Evolutionary conservation across 2,797 vertebrate species (phyloP), one percentile per base, ranked within the genome.

Genomic region (Margarornis squamiger): DNA sequence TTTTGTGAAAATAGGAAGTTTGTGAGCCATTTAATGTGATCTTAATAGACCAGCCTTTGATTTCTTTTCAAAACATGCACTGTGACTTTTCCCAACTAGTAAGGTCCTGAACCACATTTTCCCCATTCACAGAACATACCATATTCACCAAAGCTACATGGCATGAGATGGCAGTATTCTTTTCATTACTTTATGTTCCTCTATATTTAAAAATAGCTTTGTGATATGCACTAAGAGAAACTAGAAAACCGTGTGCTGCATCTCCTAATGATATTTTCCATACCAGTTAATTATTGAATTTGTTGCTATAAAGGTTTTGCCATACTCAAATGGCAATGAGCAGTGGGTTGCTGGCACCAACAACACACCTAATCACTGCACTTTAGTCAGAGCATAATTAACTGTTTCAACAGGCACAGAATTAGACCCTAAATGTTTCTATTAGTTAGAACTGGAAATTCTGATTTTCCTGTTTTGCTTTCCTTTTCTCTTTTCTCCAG

Each of bases 11-110:
- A 97, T 93, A 76, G 75, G 58, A 97, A 97, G 73, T 96, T 79
- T 92, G 75, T 96, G 95, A 97, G 86, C 84, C 94, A 92, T 97
- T 96, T 97, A 96, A 97, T 96, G 81, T 45, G 93, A 96, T 88
- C 94, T 96, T 97, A 96, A 94, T 68, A 96, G 81, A 92, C 27
- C 14, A 58, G 70, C 29, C 24, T 43, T 95, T 93, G 90, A 63
- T 94, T 89, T 96, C 86, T 62, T 17, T 78, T 75, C n/a, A 32
- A 14, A 68, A 54, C 78, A 71, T 67, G 62, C 90, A 51, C 68
- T 49, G 55, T 93, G 92, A 94, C 63, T 71, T 86, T 80, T 32
- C 70, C 63, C 90, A 79, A 2, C 78, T 14, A 3, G 66, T 49
- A 67, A 63, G 76, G 49, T 43, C 49, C 41, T 91, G 4, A 24